A percentile compares a stretch with the other conserved stretches of the same genome.
phyloP scores from a whole-genome alignment of 2,113 vertebrate species.

The Desmodus rotundus region DNA sequence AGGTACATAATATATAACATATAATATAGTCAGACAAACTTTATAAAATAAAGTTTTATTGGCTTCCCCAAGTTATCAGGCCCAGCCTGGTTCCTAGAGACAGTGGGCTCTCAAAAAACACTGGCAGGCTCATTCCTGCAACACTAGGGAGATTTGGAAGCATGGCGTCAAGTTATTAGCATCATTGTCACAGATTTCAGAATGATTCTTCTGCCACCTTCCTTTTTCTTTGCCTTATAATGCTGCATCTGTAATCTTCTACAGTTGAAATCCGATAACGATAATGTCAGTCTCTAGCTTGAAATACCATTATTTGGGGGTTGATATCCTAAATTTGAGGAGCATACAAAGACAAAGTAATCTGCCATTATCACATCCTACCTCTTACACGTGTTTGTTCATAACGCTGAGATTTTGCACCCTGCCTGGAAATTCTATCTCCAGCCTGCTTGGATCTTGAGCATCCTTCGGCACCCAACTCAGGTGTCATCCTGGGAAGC shows the following conservation, averaged over 20 bases:
- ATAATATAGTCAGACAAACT: neutral
- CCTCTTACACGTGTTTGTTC: neutral
- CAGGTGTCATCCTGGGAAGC: neutral
- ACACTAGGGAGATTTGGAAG: neutral
- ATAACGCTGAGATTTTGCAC: neutral
- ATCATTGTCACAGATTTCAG: neutral
- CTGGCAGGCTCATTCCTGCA: neutral
- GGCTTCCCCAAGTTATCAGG: neutral
- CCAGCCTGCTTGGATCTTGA: neutral
- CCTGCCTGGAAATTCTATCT: neutral
- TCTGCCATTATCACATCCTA: neutral
- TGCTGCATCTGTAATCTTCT: neutral
- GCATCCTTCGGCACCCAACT: neutral
- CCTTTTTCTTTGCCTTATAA: neutral
- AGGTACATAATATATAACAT: neutral
- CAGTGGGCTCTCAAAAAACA: no score
- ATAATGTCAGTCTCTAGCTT: neutral
- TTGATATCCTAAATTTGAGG: neutral
- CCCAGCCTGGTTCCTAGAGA: neutral
- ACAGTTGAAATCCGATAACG: neutral
- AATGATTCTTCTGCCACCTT: neutral
- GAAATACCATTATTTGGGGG: neutral
- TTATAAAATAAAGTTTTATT: slow-evolving; percentile 22
- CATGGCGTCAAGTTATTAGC: neutral
- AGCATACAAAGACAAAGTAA: neutral